phyloP scores from a whole-genome alignment of 2,888 invertebrate genomes.

The Anoncus sp. region DNA sequence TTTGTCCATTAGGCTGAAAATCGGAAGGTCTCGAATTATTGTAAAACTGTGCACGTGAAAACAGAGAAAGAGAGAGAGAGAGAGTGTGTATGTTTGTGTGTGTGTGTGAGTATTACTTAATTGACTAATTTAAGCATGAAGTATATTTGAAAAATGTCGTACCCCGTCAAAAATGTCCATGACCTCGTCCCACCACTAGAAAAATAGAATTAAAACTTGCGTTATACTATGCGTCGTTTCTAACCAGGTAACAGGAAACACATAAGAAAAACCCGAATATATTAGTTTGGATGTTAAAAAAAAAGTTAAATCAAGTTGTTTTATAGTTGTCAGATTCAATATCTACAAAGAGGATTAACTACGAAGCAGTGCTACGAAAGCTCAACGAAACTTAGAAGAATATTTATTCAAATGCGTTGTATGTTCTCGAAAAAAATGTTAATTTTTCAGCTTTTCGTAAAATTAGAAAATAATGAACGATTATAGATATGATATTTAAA shows the following conservation, averaged over 20 bases:
- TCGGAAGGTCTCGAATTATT: conserved; percentile 3
- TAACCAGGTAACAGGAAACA: conserved; percentile 61
- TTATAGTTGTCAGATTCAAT: conserved; percentile 23
- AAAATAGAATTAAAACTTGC: conserved; percentile 86
- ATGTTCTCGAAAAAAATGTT: conserved; percentile 14
- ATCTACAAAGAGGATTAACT: conserved; percentile 68
- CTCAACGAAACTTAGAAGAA: conserved; percentile 35
- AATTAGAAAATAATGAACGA: conserved; percentile 10
- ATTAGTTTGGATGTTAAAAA: conserved; percentile 36
- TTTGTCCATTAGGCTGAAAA: not conserved
- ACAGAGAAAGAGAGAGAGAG: not conserved
- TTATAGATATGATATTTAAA: not conserved
- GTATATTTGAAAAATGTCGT: conserved; percentile 85
- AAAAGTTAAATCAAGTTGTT: conserved; percentile 45
- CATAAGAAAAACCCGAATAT: conserved; percentile 58
- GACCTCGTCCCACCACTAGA: conserved; percentile 99
- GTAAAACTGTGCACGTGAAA: conserved; percentile 10
- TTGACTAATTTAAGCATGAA: conserved; percentile 54
- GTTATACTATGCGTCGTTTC: conserved; percentile 77
- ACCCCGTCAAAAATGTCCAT: conserved; percentile 98
- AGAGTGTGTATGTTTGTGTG: not conserved
- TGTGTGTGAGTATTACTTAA: conserved; percentile 32
- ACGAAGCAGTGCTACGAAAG: conserved; percentile 75
- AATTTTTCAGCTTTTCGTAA: not conserved
- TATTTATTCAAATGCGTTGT: not conserved